Base-by-base conservation (phyloP, 1,140 invertebrate genomes). In the Aethina tumida region DNA sequence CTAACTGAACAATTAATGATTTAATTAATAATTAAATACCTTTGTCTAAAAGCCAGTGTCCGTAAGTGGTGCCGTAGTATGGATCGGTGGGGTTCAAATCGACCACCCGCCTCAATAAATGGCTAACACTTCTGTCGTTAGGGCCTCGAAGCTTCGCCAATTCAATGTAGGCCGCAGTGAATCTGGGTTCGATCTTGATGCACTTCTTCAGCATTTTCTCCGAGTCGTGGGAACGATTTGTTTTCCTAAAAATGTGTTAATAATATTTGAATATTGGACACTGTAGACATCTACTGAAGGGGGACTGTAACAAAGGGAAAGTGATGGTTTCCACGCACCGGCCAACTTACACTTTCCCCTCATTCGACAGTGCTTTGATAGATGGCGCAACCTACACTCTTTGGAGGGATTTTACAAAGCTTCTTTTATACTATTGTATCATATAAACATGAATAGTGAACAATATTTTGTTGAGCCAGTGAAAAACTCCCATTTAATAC, bases 151-250 rank as follows among this genome's bases (percentile, higher is more conserved):
- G 58, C 45, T 71, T 67, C 5, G 77, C 70, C 13, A 82, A 58
- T 35, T 81, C 73, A 39, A 81, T 49, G 53, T 81, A 77, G 0
- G 80, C 80, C 22, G 76, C 74, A 0, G 74, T 73, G 49, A 81
- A 83, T 18, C 68, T 63, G 0, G 74, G 71, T 53, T 81, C 77
- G 20, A 81, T 55, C 0, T 57, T 55, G 8, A 81, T 69, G 50
- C 79, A 84, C 24, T 71, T 68, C 47, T 75, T 73, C 17, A 84
- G 46, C 77, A 82, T 80, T 33, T 62, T 62, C 30, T 78, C 64
- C 0, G 79, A 76, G 43, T 81, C 77, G 10, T 63, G 52, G 5
- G 73, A 73, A 32, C 73, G 64, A 41, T 81, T 81, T 21, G 72
- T 71, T 60, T 74, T 78, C 41, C 79, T 84, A 57, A 1, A 68